Percentiles rank a stretch among this genome's conserved stretches.
Evolutionary conservation across 2,888 invertebrate genomes (phyloP).

Genomic region (Aleiodes leptofemur): DNA sequence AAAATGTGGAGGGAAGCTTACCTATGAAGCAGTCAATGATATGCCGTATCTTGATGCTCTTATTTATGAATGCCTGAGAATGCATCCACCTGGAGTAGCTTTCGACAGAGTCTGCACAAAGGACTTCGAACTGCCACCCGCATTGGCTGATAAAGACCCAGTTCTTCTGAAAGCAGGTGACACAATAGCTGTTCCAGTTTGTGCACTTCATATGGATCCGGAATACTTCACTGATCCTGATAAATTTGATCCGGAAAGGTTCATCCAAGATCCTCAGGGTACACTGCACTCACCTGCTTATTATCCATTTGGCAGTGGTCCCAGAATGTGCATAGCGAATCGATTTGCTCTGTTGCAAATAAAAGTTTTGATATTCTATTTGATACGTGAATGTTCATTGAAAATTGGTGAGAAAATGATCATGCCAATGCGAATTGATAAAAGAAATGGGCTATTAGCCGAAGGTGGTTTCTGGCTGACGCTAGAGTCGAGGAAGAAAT

Average conservation of each 20-base stretch:
- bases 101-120: slow-evolving; percentile 65
- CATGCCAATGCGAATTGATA: slow-evolving; percentile 51
- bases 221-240: slow-evolving; percentile 71
- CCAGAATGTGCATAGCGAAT: slow-evolving; percentile 69
- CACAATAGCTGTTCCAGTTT: slow-evolving; percentile 64
- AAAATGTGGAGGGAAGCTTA: slow-evolving; percentile 65
- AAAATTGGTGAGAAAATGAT: slow-evolving; percentile 51
- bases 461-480: slow-evolving; percentile 59
- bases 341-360: slow-evolving; percentile 58
- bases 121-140: slow-evolving; percentile 62
- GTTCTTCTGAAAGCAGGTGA: slow-evolving; percentile 64
- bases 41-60: slow-evolving; percentile 79
- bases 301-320: slow-evolving; percentile 68
- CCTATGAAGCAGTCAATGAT: slow-evolving; percentile 73
- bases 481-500: slow-evolving; percentile 54
- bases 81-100: slow-evolving; percentile 62
- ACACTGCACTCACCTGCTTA: slow-evolving; percentile 66
- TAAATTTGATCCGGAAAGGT: slow-evolving; percentile 73
- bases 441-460: slow-evolving; percentile 32
- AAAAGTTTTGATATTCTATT: slow-evolving; percentile 57
- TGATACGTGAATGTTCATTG: slow-evolving; percentile 53
- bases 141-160: slow-evolving; percentile 61
- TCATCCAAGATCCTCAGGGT: slow-evolving; percentile 66
- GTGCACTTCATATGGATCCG: slow-evolving; percentile 69
- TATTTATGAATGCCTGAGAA: slow-evolving; percentile 66